Evolutionary conservation across 1,140 invertebrate species (phyloP), one percentile per base, ranked within the genome.

Genomic region (Drosophila elegans): DNA sequence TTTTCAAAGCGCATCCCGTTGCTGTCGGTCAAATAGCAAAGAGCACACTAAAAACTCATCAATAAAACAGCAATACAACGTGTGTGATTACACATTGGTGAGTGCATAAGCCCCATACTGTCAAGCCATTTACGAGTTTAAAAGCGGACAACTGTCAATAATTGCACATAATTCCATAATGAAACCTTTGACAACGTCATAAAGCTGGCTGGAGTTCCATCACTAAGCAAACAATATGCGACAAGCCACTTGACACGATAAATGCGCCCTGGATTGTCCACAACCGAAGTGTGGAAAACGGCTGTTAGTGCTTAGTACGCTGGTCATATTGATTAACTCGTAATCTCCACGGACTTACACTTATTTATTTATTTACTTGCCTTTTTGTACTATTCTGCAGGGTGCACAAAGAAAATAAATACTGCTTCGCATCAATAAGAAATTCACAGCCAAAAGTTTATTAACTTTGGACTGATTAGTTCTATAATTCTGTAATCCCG

Each of bases 101-200:
- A 51, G 32, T 16, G 60, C 45, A 64, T 52, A 68, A 64, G 27
- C 60, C 45, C 45, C 5, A 21, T 13, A 10, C 7, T 42, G 45
- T 62, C 56, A 34, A 38, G 10, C 34, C 13, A 52, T 36, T 34
- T 60, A n/a, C 48, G 59, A 49, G 25, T 52, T 39, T 29, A 45
- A 59, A 38, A 21, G 25, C 29, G 13, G 27, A 39, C 57, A 51
- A 61, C 59, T 61, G 46, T 51, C 64, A 66, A 68, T 68, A 68
- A 68, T 68, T 52, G 64, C 46, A 49, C 39, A 66, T 52, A 68
- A 68, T 66, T 52, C 45, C 60, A 21, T 13, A 27, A 34, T 62
- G 63, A 67, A 49, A 16, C 44, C 63, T 67, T 62, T 64, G 64
- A 68, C 59, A 67, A 16, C n/a, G 57, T 27, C 63, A 42, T 45